Evolutionary conservation across 2,888 invertebrate species (phyloP), one percentile per base, ranked within the genome.

Genomic region (Cacoxenus indagator): DNA sequence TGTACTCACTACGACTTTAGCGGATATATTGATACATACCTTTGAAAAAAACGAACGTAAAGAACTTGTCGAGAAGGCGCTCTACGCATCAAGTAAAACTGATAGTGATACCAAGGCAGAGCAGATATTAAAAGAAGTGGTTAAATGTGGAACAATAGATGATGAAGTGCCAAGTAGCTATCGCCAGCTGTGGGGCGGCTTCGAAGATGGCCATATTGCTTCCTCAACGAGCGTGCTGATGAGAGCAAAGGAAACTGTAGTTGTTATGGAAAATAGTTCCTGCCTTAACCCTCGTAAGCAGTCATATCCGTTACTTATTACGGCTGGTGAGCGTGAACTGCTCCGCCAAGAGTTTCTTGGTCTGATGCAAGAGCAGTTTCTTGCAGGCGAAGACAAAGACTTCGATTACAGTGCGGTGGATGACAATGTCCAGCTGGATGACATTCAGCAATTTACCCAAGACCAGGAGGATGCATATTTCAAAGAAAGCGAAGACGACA

Each of bases 401-500:
- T 94, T 96, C 88, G 95, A 97, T 87, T 97, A 97, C 83, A 89
- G 91, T 46, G 89, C 90, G 72, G 93, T 97, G 3, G 97, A 97
- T 86, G 90, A 92, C 76, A 94, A 96, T 89, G 91, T 93, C 54
- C 92, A 92, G 65, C 94, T 94, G 87, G 97, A 97, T 87, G 91
- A 92, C 78, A 85, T 93, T 72, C 92, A 93, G 69, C 90, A 93
- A 65, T 87, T 92, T 70, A 92, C 92, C 51, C 92, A 92, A 78
- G 97, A 97, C 88, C 94, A 93, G 75, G 96, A 97, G 87, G 97
- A 97, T 78, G 93, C 92, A 83, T 97, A 97, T 87, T 97, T 97
- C 89, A 96, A 96, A 86, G 92, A 93, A 3, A 96, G 96, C 86
- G 91, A 92, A 27, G 92, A 93, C 74, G 92, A 92, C 74, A 89